Base-by-base conservation (phyloP, 2,888 invertebrate genomes). In the Frankliniella fusca region DNA sequence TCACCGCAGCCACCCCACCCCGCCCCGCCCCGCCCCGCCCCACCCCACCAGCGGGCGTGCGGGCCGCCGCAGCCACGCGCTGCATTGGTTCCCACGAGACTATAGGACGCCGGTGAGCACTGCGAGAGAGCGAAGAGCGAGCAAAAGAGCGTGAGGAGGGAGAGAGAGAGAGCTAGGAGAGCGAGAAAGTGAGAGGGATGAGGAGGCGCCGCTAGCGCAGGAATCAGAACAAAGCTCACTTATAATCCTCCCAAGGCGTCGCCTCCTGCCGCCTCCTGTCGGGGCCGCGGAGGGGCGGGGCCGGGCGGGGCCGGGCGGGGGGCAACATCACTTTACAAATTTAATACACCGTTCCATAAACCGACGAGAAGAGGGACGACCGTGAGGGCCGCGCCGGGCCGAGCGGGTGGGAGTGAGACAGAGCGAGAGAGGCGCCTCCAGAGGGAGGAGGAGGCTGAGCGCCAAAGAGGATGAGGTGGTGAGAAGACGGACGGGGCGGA, bases 341-440 rank as follows among this genome's bases (percentile, higher is more conserved):
- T 76, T 76, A 76, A 76, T 76, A 76, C 70, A 76, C 70, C 70
- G 70, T 76, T 76, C 70, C 27, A 23, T 76, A 76, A 76, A 76
- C 70, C 70, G 70, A 27, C 61, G 61, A 76, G 23, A 38, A 38
- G 38, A 76, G 10, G 27, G 70, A 38, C 38, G 38, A 38, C 38
- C 70, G 70, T 70, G 70, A 23, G 70, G 70, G 70, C 70, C 23
- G 54, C 54, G 54, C 12, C 15, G 54, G 54, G 54, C 18, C 15
- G 54, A 11, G 70, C 15, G 54, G 8, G 54, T 5, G 54, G 1
- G 54, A 54, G 54, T 5, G 3, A 54, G 54, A 54, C 5, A 54
- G 54, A 54, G 54, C 3, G 54, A 5, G 54, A 54, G 54, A 38
- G 38, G 38, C 38, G 38, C 38, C 38, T 38, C 38, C 38, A 38